Base-by-base conservation (phyloP, 1,140 invertebrate species). In the Trichonephila clavata region DNA sequence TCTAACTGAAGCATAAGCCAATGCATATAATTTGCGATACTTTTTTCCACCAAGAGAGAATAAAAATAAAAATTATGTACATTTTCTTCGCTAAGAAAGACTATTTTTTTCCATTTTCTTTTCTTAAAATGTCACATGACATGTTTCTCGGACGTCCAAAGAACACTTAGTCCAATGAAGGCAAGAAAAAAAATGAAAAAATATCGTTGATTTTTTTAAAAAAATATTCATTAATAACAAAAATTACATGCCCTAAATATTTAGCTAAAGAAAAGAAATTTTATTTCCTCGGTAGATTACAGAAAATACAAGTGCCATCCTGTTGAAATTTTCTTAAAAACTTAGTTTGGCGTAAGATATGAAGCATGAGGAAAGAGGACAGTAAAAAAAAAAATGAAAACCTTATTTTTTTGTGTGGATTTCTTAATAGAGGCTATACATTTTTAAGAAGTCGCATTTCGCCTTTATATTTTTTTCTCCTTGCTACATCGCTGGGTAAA, bases 321-420 rank as follows among this genome's bases (percentile, higher is more conserved):
- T 77, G 71, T 77, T 77, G 71, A 77, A 77, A 77, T 77, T 77
- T 77, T 77, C 71, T 77, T 39, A 77, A 77, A 77, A 77, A 77
- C 71, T 77, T 39, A 77, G 24, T 77, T 77, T 77, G 71, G 71
- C 71, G 71, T 77, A 77, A 77, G 71, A 32, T 68, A 68, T 77
- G 71, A 77, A 77, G 71, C 71, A 77, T 77, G 71, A 77, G 71
- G 27, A 39, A 32, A 63, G 27, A 32, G 16, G 7, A 77, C 16
- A 39, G 8, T 18, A 39, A 77, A 68, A 68, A 68, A 68, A 71
- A 32, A 32, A 6, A 20, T 18, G 10, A 0, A 32, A 14, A 71
- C 5, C 16, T 18, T 77, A 7, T 39, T 39, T 77, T 71, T 77
- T 32, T 77, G 18, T 77, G 32, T 77, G 14, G 27, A 77, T 32